Evolutionary conservation across 2,113 vertebrate species (phyloP), one percentile per base, ranked within the genome.

Genomic region (Pachypanchax playfairii): DNA sequence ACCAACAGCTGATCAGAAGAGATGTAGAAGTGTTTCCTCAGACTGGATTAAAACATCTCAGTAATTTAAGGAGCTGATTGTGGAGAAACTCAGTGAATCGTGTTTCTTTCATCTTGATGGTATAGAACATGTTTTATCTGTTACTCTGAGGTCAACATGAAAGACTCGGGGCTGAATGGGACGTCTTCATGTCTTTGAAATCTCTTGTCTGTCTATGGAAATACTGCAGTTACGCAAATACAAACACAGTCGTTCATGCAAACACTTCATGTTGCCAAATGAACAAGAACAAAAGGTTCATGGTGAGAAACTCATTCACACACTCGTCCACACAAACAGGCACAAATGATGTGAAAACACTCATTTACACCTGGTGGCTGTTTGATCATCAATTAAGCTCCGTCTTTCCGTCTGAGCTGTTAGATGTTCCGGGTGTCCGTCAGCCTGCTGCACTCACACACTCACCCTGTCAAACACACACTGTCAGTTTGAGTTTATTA

Each of bases 361-460:
- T 72, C 66, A 85, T 88, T 89, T 84, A 88, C 90, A 88, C 87
- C 86, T 91, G 87, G 79, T 58, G 51, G 42, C 66, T 78, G 85
- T 89, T 91, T 91, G 89, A 91, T 91, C 82, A 88, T 90, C 85
- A 90, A 87, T 91, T 86, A 89, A 83, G 67, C 71, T 71, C 36
- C 74, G 39, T 69, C 70, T 80, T 65, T 68, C 25, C 86, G 39
- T 85, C 55, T 85, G 48, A 58, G 53, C 74, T 72, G 63, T 78
- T 65, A 86, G 26, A 42, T 78, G 70, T 75, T 49, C 15, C 18
- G 65, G 53, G 61, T 65, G 65, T 74, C 60, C 14, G 41, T 67
- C 59, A 26, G 64, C 39, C 55, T 31, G 50, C 42, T 39, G 57
- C 58, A 72, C 35, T 18, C 56, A 56, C 29, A 39, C 33, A 35